A percentile compares a stretch with the other conserved stretches of the same genome.
Conservation (phyloP, 1,140 invertebrate genomes). For the Drusus annulatus region DNA sequence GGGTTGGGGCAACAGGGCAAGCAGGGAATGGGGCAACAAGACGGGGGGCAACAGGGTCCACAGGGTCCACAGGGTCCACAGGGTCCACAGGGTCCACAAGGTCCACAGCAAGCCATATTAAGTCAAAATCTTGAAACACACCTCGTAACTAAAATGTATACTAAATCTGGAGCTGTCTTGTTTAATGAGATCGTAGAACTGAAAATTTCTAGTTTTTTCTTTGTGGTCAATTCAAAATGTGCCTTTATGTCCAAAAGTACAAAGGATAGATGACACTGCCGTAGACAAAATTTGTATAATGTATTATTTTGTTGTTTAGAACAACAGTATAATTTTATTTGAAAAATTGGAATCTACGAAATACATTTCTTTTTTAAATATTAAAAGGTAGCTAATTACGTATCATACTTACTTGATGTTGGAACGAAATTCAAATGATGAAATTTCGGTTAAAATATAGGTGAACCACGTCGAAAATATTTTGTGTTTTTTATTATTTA, state of each 20-base stretch:
- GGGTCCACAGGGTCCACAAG: too few species aligned
- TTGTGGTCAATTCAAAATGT: not conserved
- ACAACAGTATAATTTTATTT: too few species aligned
- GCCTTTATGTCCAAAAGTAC: not conserved
- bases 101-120: too few species aligned
- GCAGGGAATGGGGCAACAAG: conserved; percentile 3
- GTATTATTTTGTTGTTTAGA: not conserved
- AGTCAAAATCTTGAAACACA: not conserved
- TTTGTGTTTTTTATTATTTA: too few species aligned
- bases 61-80: conserved; percentile 17
- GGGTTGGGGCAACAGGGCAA: conserved; percentile 21
- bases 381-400: too few species aligned
- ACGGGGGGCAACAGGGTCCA: conserved; percentile 14
- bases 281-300: not conserved
- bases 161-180: not conserved
- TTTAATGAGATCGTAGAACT: not conserved
- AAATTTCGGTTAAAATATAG: too few species aligned
- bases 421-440: too few species aligned
- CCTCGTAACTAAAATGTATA: not conserved
- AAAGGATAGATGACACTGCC: not conserved
- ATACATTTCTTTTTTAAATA: too few species aligned
- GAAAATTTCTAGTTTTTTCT: not conserved
- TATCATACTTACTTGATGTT: too few species aligned
- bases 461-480: too few species aligned
- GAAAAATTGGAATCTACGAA: too few species aligned